Evolutionary conservation across 2,113 vertebrate genomes (phyloP), one percentile per base, ranked within the genome.

Genomic region (Acrocephalus kingi): DNA sequence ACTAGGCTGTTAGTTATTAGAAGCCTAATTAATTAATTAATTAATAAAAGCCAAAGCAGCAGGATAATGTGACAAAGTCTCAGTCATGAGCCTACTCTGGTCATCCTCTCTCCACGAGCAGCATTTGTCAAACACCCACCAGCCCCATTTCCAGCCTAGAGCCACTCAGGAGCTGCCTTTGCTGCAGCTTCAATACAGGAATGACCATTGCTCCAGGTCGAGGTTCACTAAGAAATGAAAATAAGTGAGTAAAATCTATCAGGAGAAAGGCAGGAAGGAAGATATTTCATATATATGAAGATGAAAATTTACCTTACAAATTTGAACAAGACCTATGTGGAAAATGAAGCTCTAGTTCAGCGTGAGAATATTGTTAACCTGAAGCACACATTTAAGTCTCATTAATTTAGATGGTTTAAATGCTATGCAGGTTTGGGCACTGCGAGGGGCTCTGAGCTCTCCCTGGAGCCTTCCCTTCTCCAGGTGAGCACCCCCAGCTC

Each of bases 141-240:
- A 73, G 80, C 83, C 85, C 95, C 28, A 3, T 56, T 88, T 87
- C 66, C 64, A 66, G 64, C 14, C 71, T 46, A 49, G 67, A 59
- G 77, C 81, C 84, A 55, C 68, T 66, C 91, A n/a, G 91, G 89
- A 95, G 76, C 93, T 96, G 84, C 31, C 22, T 56, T 72, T 63
- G 43, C 94, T 95, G 78, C 94, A 68, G 30, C 82, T 93, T 81
- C 94, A 68, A 1, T 35, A 33, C 56, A 71, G 73, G 64, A 94
- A 88, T 91, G 92, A 78, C 93, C 93, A 91, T 25, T 51, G 87
- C 83, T 96, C 77, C 72, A 85, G 94, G 84, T 89, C 10, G 7
- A 93, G 84, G 91, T 87, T 96, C 84, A 88, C 59, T 62, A 24
- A 90, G 93, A 93, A 96, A 92, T 80, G 23, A 95, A 97, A 93